Conservation (phyloP, 2,113 vertebrate species). For the Aplodontia rufa region DNA sequence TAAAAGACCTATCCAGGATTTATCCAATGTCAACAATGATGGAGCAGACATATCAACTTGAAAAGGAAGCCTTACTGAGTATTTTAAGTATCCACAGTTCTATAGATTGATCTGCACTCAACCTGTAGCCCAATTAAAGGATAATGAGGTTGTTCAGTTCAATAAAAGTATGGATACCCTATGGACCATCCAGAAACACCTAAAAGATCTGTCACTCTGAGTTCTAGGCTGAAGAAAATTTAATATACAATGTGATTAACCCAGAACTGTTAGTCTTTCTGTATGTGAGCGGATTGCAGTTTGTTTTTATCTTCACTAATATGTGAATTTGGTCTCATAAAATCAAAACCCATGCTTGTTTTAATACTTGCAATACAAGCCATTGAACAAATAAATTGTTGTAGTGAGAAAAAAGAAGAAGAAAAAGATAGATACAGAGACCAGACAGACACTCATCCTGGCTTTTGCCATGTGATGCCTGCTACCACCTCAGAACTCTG, state of each 20-base stretch:
- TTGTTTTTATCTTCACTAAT: constrained; percentile 48
- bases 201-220: constrained; percentile 86
- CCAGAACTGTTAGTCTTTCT: background rate
- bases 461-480: background rate
- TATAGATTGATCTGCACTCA: constrained; percentile 88
- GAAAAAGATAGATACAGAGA: background rate
- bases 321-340: constrained; percentile 45
- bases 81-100: constrained; percentile 88
- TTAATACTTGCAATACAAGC: background rate
- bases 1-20: background rate
- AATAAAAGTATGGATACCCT: constrained; percentile 90
- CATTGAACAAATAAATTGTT: background rate
- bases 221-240: background rate
- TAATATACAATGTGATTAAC: background rate
- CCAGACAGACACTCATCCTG: background rate
- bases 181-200: constrained; percentile 89
- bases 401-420: background rate
- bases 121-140: constrained; percentile 90
- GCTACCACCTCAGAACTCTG: background rate
- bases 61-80: constrained; percentile 91
- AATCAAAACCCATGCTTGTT: background rate
- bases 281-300: constrained; percentile 27
- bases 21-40: background rate
- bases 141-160: constrained; percentile 83
- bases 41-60: constrained; percentile 77